Percentiles rank a stretch among this genome's conserved stretches.
Conservation (phyloP, 2,888 invertebrate genomes). For the Brachypalpus laphriformis region DNA sequence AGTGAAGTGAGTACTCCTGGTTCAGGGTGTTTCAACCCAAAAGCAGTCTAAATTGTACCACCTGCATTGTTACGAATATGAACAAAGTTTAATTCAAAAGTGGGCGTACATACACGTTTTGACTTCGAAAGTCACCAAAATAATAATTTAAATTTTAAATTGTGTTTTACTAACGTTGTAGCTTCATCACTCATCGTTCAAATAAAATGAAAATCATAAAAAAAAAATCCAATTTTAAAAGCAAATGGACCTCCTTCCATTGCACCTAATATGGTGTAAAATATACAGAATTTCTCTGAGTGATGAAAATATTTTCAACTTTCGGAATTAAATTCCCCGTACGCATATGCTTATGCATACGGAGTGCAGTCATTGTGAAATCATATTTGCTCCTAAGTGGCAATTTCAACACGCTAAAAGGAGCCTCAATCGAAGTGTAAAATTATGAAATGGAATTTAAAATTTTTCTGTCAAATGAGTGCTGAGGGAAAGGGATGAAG, state of each 20-base stretch:
- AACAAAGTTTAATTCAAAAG: too few relatives aligned
- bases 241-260: background rate
- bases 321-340: conserved; percentile 1
- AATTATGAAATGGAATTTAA: background rate
- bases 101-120: too few relatives aligned
- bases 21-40: too few relatives aligned
- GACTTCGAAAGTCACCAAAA: background rate
- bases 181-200: background rate
- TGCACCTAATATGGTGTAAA: background rate
- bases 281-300: background rate
- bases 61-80: too few relatives aligned
- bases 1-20: too few relatives aligned
- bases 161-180: background rate
- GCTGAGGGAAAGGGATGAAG: background rate
- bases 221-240: background rate
- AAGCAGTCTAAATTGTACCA: too few relatives aligned
- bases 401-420: background rate
- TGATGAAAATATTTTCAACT: background rate
- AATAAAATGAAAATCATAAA: background rate
- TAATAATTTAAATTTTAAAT: background rate
- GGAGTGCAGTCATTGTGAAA: background rate
- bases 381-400: conserved; percentile 12
- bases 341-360: background rate
- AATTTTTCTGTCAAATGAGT: background rate
- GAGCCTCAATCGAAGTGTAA: background rate